Conservation (phyloP, 1,140 invertebrate genomes). For the Cydia pomonella region DNA sequence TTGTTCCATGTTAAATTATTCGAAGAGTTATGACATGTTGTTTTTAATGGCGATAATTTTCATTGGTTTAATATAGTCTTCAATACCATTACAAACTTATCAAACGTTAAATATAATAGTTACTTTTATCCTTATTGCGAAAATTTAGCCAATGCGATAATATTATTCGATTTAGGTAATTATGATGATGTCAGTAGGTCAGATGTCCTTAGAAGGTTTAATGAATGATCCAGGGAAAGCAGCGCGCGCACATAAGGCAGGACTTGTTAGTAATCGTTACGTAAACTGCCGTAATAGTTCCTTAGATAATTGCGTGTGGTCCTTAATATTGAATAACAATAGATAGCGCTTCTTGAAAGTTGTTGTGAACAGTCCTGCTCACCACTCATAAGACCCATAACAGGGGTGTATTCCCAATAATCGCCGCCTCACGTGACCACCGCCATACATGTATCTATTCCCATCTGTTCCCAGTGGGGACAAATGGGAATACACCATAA, state of each 20-base stretch:
- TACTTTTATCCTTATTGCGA: not conserved
- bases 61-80: too few relatives aligned
- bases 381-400: too few relatives aligned
- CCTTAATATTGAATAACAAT: slow-evolving; percentile 9
- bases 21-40: too few relatives aligned
- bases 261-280: slow-evolving; percentile 24
- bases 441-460: too few relatives aligned
- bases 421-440: too few relatives aligned
- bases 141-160: not conserved
- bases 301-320: slow-evolving; percentile 36
- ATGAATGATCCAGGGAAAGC: slow-evolving; percentile 39
- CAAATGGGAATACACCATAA: too few relatives aligned
- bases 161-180: slow-evolving; percentile 30
- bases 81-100: too few relatives aligned
- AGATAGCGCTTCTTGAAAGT: not conserved
- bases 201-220: slow-evolving; percentile 41
- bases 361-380: not conserved
- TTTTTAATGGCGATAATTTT: too few relatives aligned
- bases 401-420: not conserved
- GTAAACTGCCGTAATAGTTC: slow-evolving; percentile 24
- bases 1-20: too few relatives aligned
- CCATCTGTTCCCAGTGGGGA: too few relatives aligned
- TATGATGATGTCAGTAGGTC: slow-evolving; percentile 36
- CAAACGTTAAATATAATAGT: too few relatives aligned
- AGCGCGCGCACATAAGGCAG: slow-evolving; percentile 35